A percentile compares a stretch with the other conserved stretches of the same genome.
These are phyloP conservation scores for Xestobium rufovillosum DNA, from an alignment of 2,888 invertebrate species.

Conservation along the genomic window DNA sequence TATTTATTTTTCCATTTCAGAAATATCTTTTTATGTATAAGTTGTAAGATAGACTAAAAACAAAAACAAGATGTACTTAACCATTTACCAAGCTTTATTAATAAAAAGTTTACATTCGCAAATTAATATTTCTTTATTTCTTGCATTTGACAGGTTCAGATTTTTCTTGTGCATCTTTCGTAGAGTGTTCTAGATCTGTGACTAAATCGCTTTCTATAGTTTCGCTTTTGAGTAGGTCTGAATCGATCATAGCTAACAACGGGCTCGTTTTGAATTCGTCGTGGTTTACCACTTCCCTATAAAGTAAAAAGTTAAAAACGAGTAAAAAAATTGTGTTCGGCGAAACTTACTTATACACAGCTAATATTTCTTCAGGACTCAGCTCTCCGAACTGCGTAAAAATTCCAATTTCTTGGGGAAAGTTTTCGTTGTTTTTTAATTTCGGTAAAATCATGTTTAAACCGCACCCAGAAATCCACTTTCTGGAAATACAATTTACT, in stretches of 20 bases:
- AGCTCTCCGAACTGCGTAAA: constrained; percentile 67
- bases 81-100: too few relatives aligned
- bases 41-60: too few relatives aligned
- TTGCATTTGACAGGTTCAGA: too few relatives aligned
- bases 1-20: too few relatives aligned
- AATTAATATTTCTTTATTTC: too few relatives aligned
- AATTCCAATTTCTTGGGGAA: constrained; percentile 54
- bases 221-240: constrained; percentile 48
- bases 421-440: constrained; percentile 26
- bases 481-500: constrained; percentile 40
- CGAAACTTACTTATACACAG: constrained; percentile 50
- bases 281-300: constrained; percentile 48
- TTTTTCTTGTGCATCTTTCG: too few relatives aligned
- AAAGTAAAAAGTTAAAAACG: constrained; percentile 16
- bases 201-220: constrained; percentile 31
- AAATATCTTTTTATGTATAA: too few relatives aligned
- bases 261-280: constrained; percentile 59
- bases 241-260: constrained; percentile 58
- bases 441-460: constrained; percentile 29
- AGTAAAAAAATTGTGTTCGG: not conserved
- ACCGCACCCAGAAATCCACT: constrained; percentile 69
- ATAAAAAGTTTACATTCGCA: too few relatives aligned
- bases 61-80: too few relatives aligned
- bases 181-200: too few relatives aligned
- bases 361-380: constrained; percentile 53